Conservation (phyloP, 2,113 vertebrate genomes). For the Diadophis punctatus region DNA sequence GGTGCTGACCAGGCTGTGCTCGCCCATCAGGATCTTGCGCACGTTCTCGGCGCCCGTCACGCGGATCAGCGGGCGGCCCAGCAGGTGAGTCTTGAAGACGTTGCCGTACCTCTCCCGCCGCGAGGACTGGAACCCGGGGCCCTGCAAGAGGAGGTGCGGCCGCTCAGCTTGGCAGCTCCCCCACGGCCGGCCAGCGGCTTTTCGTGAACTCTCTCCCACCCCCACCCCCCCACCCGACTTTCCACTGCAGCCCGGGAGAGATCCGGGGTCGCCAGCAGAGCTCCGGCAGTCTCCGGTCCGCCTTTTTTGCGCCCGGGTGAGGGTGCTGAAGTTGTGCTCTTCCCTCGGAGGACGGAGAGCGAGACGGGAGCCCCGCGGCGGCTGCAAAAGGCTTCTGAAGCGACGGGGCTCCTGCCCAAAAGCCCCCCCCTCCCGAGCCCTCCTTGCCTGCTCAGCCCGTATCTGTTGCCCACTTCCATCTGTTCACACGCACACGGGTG, state of each 20-base stretch:
- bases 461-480: not conserved
- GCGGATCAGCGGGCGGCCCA: conserved; percentile 90
- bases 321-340: not conserved
- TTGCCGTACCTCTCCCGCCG: conserved; percentile 87
- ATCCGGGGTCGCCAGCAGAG: not conserved
- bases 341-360: not conserved
- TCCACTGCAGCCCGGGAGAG: not conserved
- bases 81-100: conserved; percentile 94
- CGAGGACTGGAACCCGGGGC: conserved; percentile 79
- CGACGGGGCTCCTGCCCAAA: not conserved
- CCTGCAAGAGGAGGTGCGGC: conserved; percentile 56
- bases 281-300: not conserved
- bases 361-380: not conserved
- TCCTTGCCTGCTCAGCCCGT: not conserved
- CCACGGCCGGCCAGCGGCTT: not conserved
- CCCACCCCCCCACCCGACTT: not conserved
- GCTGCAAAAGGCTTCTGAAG: not conserved
- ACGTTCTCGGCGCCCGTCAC: conserved; percentile 94
- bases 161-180: not conserved
- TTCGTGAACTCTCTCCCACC: no score
- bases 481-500: not conserved
- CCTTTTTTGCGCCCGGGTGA: not conserved
- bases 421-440: no score
- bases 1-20: conserved; percentile 91
- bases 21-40: conserved; percentile 92